A percentile compares a stretch with the other conserved stretches of the same genome.
These are phyloP conservation scores for Trogon surrucura DNA, from an alignment of 2,113 vertebrate genomes.

Conservation along the genomic window DNA sequence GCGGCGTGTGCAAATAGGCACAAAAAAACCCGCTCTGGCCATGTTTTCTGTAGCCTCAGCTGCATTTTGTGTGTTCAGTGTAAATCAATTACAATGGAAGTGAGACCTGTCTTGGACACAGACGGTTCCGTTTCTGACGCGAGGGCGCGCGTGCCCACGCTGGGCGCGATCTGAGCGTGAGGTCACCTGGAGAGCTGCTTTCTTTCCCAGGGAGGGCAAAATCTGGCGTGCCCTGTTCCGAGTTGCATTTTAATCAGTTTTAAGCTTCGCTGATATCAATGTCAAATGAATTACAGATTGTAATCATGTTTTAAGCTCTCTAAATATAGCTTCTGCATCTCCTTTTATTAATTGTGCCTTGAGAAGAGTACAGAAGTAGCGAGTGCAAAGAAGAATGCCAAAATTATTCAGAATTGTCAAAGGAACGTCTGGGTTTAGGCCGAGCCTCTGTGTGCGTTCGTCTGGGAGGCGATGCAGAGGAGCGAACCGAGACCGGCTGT, in stretches of 20 bases:
- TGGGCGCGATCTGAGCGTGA: background rate
- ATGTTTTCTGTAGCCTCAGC: background rate
- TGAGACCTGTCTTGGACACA: background rate
- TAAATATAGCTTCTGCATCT: background rate
- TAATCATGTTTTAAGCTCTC: background rate
- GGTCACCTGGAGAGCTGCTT: background rate
- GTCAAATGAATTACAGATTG: background rate
- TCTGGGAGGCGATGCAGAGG: background rate
- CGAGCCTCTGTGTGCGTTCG: rapidly evolving
- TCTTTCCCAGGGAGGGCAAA: background rate
- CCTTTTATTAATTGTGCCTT: background rate
- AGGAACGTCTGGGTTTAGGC: rapidly evolving
- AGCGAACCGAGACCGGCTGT: rapidly evolving
- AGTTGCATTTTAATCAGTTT: background rate
- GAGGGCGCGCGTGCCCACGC: rapidly evolving
- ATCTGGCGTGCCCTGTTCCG: background rate
- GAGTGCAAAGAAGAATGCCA: background rate
- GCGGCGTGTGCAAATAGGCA: no score
- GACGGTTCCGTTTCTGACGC: rapidly evolving
- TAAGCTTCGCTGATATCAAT: background rate
- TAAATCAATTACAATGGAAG: background rate
- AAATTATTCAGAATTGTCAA: no score
- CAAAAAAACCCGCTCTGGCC: rapidly evolving
- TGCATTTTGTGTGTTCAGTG: background rate
- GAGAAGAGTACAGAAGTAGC: background rate